Base-by-base conservation (phyloP, 1,140 invertebrate genomes). In the Pteromalus puparum region DNA sequence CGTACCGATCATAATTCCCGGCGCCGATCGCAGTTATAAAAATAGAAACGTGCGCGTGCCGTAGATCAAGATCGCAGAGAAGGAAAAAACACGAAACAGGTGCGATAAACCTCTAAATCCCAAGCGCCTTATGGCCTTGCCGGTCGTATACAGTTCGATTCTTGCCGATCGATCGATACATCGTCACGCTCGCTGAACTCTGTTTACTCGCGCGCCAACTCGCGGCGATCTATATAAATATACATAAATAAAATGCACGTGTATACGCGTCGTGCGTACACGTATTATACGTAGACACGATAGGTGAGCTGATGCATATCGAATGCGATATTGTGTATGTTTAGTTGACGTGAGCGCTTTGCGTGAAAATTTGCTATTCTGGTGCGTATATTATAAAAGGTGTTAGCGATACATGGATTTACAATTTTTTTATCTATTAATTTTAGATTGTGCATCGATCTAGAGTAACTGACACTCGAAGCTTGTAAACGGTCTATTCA, bases 91-190 rank as follows among this genome's bases (percentile, higher is more conserved):
- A 13, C 26, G 6, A 74, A 24, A 28, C 68, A 73, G 30, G 46
- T 82, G 24, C 18, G 70, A 53, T 74, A 74, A 30, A 67, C 24
- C 26, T 82, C 48, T 73, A 67, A 53, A 84, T 68, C 53, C 1
- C 15, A 18, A 67, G 48, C 42, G 68, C 68, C 28, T 0, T 42
- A 42, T 21, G 53, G 21, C 42, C 26, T 21, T 70, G 75, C 61
- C 53, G 53, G 7, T 61, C 21, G 53, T 61, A 42, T 42, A 53
- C 9, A 53, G 48, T 53, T 53, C 48, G 26, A 80, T 70, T 30
- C n/a, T 30, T 68, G 10, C 15, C 67, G 46, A 74, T 74, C 30
- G 34, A 28, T 81, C 48, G 9, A 82, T 73, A 26, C 53, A 75
- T 67, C 21, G 70, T 82, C 81, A 82, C 70, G 48, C n/a, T 48